phyloP scores from a whole-genome alignment of 2,113 vertebrate genomes.

The Pterophyllum scalare region DNA sequence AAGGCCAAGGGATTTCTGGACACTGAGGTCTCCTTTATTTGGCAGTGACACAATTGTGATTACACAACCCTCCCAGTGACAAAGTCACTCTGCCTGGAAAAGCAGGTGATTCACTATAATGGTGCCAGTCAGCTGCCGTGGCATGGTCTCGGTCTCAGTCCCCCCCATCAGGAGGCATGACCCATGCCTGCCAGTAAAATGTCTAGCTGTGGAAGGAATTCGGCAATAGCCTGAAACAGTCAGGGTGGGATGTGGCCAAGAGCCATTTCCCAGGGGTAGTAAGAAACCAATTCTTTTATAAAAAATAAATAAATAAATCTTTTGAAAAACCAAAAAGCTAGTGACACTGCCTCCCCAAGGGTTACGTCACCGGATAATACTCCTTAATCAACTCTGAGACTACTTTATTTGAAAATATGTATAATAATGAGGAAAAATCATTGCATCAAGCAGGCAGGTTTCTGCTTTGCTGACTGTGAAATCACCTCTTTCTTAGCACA shows the following conservation, averaged over 20 bases:
- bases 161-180: not conserved
- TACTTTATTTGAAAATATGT: not conserved
- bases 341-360: not conserved
- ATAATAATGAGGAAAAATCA: not conserved
- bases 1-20: conserved; percentile 12
- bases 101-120: conserved; percentile 45
- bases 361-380: not conserved
- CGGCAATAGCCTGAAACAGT: not conserved
- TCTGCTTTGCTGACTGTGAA: conserved; percentile 10
- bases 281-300: not conserved
- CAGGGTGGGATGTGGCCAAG: conserved; percentile 14
- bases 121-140: conserved; percentile 34
- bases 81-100: conserved; percentile 15
- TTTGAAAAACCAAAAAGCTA: not conserved
- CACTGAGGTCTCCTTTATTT: conserved; percentile 9
- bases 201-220: conserved; percentile 42
- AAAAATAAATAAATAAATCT: not conserved
- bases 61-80: not conserved
- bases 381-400: not conserved
- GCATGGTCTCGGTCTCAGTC: not conserved
- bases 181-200: conserved; percentile 41
- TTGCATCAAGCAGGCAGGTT: not conserved
- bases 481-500: not conserved
- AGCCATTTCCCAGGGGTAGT: conserved; percentile 7
- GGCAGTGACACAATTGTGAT: conserved; percentile 24